Conservation (phyloP, 2,797 vertebrate species). For the Ficedula albicollis region DNA sequence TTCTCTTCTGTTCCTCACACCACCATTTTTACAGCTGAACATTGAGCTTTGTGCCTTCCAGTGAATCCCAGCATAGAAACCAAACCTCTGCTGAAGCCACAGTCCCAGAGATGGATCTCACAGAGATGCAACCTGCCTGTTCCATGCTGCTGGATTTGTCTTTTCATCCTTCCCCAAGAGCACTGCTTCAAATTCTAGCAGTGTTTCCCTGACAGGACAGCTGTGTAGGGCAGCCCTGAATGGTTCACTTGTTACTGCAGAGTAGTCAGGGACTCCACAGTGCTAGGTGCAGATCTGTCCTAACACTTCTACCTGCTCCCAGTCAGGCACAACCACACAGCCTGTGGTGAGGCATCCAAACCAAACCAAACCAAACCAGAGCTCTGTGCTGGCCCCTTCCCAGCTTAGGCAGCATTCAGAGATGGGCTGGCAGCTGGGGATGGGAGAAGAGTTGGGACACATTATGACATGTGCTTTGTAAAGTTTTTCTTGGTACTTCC, state of each 20-base stretch:
- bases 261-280: not conserved
- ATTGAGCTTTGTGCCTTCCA: not conserved
- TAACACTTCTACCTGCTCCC: not conserved
- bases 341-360: not conserved
- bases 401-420: not conserved
- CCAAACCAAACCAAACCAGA: not conserved
- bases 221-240: not conserved
- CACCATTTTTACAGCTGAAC: not conserved
- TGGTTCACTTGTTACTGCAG: not conserved
- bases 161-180: not conserved
- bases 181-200: not conserved
- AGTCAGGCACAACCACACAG: not conserved
- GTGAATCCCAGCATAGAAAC: not conserved
- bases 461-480: not conserved
- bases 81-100: not conserved
- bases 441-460: not conserved
- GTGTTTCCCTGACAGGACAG: not conserved
- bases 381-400: not conserved
- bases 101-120: not conserved
- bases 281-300: not conserved
- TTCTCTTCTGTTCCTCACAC: fast-evolving
- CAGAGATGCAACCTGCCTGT: not conserved
- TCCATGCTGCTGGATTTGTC: not conserved
- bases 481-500: not conserved
- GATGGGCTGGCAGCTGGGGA: not conserved